Evolutionary conservation across 2,113 vertebrate genomes (phyloP), one percentile per base, ranked within the genome.

Genomic region (Microtus ochrogaster): DNA sequence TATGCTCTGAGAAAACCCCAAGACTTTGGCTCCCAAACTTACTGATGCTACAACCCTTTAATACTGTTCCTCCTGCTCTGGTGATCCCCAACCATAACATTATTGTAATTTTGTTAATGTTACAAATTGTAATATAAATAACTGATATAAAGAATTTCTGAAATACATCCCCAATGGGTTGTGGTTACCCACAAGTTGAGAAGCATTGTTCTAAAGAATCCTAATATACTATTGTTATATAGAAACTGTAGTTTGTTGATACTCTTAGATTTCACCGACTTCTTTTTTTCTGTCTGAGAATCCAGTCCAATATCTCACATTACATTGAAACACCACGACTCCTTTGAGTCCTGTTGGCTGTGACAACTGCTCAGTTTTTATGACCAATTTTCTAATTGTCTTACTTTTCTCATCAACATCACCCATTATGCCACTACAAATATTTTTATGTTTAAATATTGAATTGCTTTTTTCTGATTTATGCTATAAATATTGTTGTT

Each of bases 391-490:
- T 79, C 68, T 65, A 49, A 76, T 76, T 33, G 65, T 84, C 24
- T 44, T 96, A 47, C 55, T 79, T 63, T 28, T 87, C 77, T 87
- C 73, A 84, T 68, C 55, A 74, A 44, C 33, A 52, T 66, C 24
- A 39, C 79, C 21, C 33, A 58, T 81, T 74, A 41, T 79, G 39
- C 44, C 33, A 52, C 41, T 93, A 89, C 1, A 91, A 91, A 89
- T 85, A 84, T 44, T 93, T 86, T 94, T 74, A 61, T 58, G 17
- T 66, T 66, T 68, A 91, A 89, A 91, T 41, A 68, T 79, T 77
- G 36, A 68, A 81, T 63, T 70, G 16, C 8, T 44, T 73, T 94
- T 90, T 70, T 9, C 16, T 52, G 58, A 65, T 87, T 41, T 58
- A 36, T 63, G 33, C 83, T 47, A 68, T 90, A 88, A 90, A 58